phyloP scores from a whole-genome alignment of 1,140 invertebrate species.

The Hycleus cichorii region DNA sequence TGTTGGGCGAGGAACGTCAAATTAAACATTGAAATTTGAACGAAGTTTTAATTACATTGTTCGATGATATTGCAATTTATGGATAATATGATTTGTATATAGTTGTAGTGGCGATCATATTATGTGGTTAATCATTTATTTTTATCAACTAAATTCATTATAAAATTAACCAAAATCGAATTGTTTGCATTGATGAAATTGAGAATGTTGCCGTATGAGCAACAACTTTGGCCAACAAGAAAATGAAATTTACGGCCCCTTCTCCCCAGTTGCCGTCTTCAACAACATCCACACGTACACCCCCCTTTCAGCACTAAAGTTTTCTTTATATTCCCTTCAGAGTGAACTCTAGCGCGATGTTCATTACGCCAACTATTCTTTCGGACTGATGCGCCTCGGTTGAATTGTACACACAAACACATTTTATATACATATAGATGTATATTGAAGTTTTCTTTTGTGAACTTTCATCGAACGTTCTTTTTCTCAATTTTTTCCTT shows the following conservation, averaged over 20 bases:
- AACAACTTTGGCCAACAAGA: too few species aligned
- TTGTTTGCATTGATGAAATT: too few species aligned
- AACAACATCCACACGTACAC: conserved; percentile 18
- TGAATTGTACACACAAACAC: conserved; percentile 16
- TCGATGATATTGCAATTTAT: conserved; percentile 3
- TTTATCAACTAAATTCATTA: too few species aligned
- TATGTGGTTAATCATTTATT: too few species aligned
- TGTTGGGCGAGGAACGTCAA: neutral
- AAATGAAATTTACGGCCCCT: too few species aligned
- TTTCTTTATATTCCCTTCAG: conserved; percentile 35
- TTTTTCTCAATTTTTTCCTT: too few species aligned
- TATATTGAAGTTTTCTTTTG: conserved; percentile 19
- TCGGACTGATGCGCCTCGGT: conserved; percentile 20
- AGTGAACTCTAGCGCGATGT: conserved; percentile 27
- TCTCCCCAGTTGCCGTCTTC: too few species aligned
- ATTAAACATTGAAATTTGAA: conserved; percentile 10
- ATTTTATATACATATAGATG: too few species aligned
- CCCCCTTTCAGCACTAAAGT: conserved; percentile 31
- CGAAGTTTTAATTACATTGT: conserved; percentile 11
- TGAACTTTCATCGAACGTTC: conserved; percentile 8
- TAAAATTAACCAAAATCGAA: too few species aligned
- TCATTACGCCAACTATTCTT: conserved; percentile 36
- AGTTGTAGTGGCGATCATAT: too few species aligned
- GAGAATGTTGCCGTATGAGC: too few species aligned
- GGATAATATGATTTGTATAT: too few species aligned